Conservation (phyloP, 2,113 vertebrate genomes). For the Myanophis thanlyinensis region DNA sequence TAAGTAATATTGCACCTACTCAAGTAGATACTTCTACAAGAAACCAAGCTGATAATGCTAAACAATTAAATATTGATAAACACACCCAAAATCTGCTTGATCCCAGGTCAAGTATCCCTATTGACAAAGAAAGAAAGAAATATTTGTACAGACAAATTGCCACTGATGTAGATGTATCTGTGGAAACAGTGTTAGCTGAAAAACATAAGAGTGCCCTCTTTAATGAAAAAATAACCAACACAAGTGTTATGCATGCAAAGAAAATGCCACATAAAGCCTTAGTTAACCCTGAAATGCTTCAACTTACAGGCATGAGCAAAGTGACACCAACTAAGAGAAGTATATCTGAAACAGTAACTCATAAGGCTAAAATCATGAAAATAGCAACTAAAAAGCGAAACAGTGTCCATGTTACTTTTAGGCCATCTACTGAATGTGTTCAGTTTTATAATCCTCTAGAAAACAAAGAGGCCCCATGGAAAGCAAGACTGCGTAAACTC, state of each 20-base stretch:
- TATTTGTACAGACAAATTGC: slow-evolving; percentile 75
- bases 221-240: slow-evolving; percentile 68
- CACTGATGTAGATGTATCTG: slow-evolving; percentile 67
- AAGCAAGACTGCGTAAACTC: slow-evolving; percentile 88
- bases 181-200: slow-evolving; percentile 67
- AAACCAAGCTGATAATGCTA: slow-evolving; percentile 66
- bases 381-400: slow-evolving; percentile 80
- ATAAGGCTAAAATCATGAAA: slow-evolving; percentile 82
- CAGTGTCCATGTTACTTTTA: slow-evolving; percentile 92
- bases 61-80: slow-evolving; percentile 65
- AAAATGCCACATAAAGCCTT: slow-evolving; percentile 72
- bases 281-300: slow-evolving; percentile 68
- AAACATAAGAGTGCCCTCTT: slow-evolving; percentile 63
- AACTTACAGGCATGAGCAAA: slow-evolving; percentile 67
- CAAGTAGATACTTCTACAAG: slow-evolving; percentile 67
- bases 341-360: slow-evolving; percentile 76
- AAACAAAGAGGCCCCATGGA: slow-evolving; percentile 95
- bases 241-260: slow-evolving; percentile 69
- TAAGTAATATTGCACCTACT: slow-evolving; percentile 62
- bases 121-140: slow-evolving; percentile 71
- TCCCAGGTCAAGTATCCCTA: slow-evolving; percentile 61
- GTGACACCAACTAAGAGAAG: slow-evolving; percentile 78
- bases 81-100: slow-evolving; percentile 47
- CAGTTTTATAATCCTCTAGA: slow-evolving; percentile 97
- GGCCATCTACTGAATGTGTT: slow-evolving; percentile 93